Evolutionary conservation across 2,888 invertebrate genomes (phyloP).

Genomic region (Oscheius sp.): DNA sequence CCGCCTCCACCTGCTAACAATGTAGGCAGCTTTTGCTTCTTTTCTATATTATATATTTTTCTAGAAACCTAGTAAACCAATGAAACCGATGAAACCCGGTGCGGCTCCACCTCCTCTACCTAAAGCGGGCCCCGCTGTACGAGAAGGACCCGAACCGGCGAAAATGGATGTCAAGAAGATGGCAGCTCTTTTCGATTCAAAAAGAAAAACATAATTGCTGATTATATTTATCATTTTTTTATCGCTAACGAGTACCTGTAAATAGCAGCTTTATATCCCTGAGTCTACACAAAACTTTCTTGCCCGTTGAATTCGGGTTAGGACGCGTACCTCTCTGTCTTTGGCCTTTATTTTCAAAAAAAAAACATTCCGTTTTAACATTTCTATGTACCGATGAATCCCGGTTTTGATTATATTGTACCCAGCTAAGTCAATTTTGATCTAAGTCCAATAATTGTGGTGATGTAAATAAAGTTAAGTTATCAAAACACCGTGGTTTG

Average conservation of each 20-base stretch:
- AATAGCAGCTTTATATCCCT: slow-evolving; percentile 11
- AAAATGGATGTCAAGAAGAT: slow-evolving; percentile 37
- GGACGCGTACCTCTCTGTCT: slow-evolving; percentile 23
- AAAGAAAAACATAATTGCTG: slow-evolving; percentile 15
- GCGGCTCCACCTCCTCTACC: slow-evolving; percentile 18
- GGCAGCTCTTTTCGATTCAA: slow-evolving; percentile 36
- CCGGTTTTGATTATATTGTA: slow-evolving; percentile 13
- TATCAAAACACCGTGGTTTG: too few species aligned
- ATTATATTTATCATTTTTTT: background rate
- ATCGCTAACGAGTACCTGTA: slow-evolving; percentile 3
- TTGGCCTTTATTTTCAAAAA: background rate
- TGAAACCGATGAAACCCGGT: background rate
- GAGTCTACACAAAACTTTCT: slow-evolving; percentile 25
- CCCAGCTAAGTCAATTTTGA: background rate
- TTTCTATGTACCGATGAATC: too few species aligned
- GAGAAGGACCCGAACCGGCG: background rate
- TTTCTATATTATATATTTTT: background rate
- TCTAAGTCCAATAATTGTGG: slow-evolving; percentile 21
- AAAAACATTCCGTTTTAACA: slow-evolving; percentile 5
- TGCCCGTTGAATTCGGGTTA: background rate
- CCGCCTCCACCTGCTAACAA: slow-evolving; percentile 47
- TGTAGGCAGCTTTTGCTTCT: background rate
- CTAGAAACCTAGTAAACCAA: slow-evolving; percentile 5
- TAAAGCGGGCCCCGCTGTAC: slow-evolving; percentile 6
- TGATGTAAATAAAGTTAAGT: background rate